Percentiles rank a stretch among this genome's conserved stretches.
These are phyloP conservation scores for Cryptotermes secundus DNA, from an alignment of 1,140 invertebrate species.

Conservation along the genomic window DNA sequence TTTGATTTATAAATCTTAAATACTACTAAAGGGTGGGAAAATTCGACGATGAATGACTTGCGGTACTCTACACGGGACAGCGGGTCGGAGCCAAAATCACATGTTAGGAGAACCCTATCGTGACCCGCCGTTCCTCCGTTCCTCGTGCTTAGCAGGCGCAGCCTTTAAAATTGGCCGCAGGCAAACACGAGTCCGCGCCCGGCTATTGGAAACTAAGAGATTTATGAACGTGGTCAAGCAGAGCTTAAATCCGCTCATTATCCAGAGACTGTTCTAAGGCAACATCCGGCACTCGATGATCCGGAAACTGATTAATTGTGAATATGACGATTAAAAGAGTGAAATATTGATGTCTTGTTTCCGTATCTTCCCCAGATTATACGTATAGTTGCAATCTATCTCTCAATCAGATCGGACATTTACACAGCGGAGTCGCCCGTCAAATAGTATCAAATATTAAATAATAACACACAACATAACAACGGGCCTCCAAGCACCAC, in stretches of 20 bases:
- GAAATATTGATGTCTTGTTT: too few species aligned
- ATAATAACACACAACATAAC: too few species aligned
- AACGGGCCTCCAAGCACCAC: too few species aligned
- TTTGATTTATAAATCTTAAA: conserved; percentile 19
- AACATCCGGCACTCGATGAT: too few species aligned
- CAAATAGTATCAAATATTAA: too few species aligned
- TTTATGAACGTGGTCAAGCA: not conserved
- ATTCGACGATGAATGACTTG: conserved; percentile 4
- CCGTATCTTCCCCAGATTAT: too few species aligned
- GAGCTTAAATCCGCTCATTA: not conserved
- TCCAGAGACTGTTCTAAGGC: not conserved
- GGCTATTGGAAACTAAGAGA: not conserved
- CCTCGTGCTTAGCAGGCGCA: not conserved
- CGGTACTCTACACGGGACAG: not conserved
- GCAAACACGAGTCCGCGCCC: not conserved
- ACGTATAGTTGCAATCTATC: too few species aligned
- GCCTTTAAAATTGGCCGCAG: not conserved
- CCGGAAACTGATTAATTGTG: too few species aligned
- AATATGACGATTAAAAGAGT: too few species aligned
- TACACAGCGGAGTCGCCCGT: too few species aligned
- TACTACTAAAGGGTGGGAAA: conserved; percentile 14
- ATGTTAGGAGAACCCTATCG: not conserved
- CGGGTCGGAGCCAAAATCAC: not conserved
- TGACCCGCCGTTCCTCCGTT: not conserved
- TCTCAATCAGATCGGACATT: too few species aligned